Percentiles rank a stretch among this genome's conserved stretches.
phyloP scores from a whole-genome alignment of 2,113 vertebrate genomes.

The Talpa occidentalis region DNA sequence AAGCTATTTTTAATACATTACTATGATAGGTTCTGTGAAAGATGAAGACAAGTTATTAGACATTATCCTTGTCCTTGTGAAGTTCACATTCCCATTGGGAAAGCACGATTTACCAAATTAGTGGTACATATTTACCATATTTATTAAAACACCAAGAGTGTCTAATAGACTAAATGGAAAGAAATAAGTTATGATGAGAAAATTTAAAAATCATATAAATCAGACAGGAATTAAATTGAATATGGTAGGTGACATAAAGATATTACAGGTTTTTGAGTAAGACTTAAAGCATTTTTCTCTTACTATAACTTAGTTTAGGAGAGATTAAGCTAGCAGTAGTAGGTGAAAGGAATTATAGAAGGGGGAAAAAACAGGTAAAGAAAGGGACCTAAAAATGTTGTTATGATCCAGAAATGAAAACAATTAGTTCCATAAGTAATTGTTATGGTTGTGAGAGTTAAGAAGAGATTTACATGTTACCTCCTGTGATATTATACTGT shows the following conservation, averaged over 20 bases:
- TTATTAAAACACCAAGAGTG: not conserved
- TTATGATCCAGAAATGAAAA: not conserved
- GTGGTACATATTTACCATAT: not conserved
- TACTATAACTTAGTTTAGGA: not conserved
- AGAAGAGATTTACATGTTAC: not conserved
- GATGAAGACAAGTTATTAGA: not conserved
- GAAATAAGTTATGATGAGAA: not conserved
- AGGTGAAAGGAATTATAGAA: not conserved
- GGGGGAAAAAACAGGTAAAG: not conserved
- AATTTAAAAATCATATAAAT: conserved; percentile 25
- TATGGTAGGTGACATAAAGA: not conserved
- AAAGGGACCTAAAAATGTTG: not conserved
- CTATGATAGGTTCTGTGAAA: not conserved
- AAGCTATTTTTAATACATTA: not conserved
- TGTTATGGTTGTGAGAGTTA: not conserved
- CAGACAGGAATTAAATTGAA: not conserved
- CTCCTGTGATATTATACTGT: not conserved
- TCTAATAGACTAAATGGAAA: not conserved
- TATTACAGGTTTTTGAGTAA: not conserved
- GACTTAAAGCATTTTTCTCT: not conserved
- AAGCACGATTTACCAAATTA: not conserved
- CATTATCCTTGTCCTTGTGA: not conserved
- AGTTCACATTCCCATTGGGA: not conserved
- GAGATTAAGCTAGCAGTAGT: not conserved
- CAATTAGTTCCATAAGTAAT: not conserved